Percentiles rank a stretch among this genome's conserved stretches.
phyloP scores from a whole-genome alignment of 2,888 invertebrate genomes.

The Spilarctia lutea region DNA sequence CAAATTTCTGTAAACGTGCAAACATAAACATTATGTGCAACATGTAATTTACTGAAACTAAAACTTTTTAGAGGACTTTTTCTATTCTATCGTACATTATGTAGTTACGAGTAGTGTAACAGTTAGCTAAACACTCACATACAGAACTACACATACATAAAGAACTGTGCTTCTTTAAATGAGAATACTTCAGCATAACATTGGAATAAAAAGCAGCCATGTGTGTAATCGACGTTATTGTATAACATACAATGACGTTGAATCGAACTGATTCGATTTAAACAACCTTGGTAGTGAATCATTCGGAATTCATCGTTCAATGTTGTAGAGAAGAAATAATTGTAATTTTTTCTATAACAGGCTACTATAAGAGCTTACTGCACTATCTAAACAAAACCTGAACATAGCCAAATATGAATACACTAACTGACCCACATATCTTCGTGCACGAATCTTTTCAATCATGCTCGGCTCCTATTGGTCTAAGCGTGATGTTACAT shows the following conservation, averaged over 20 bases:
- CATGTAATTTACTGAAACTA: too few species aligned
- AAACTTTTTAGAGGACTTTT: neutral
- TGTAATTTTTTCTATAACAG: neutral
- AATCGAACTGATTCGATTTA: constrained; percentile 55
- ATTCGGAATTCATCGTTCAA: neutral
- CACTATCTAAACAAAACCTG: neutral
- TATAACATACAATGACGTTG: constrained; percentile 73
- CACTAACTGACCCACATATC: neutral
- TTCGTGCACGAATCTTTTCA: too few species aligned
- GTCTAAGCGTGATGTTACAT: too few species aligned
- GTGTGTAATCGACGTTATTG: constrained; percentile 64
- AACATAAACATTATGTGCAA: too few species aligned
- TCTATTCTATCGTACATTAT: neutral
- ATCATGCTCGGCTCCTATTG: too few species aligned
- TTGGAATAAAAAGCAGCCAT: constrained; percentile 46
- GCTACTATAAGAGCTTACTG: neutral
- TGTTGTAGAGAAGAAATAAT: neutral
- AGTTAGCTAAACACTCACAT: neutral
- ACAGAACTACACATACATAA: neutral
- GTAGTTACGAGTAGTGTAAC: neutral
- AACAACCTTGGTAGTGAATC: constrained; percentile 22
- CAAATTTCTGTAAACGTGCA: too few species aligned
- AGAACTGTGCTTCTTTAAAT: constrained; percentile 2
- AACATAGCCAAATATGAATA: neutral
- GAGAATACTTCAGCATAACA: constrained; percentile 41